Evolutionary conservation across 2,797 vertebrate species (phyloP).

Genomic region (Oreochromis mossambicus): DNA sequence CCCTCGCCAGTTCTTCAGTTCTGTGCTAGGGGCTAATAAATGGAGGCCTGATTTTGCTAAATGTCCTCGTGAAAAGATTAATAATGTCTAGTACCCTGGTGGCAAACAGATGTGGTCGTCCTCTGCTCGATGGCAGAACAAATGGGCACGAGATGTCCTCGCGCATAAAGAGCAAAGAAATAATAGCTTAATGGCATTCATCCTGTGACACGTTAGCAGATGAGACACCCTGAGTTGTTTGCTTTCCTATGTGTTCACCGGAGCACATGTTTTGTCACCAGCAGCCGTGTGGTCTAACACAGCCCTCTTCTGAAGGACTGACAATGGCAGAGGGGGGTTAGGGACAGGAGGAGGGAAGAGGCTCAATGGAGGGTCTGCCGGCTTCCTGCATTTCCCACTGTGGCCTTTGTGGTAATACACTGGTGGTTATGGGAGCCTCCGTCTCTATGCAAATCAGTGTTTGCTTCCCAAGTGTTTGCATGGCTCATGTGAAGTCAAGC

Average conservation of each 20-base stretch:
- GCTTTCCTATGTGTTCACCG: conserved; percentile 31
- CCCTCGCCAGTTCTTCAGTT: conserved; percentile 45
- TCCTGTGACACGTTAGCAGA: conserved; percentile 18
- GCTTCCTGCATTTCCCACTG: conserved; percentile 54
- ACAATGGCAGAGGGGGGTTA: conserved; percentile 24
- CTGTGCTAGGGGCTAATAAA: conserved; percentile 59
- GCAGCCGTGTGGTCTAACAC: conserved; percentile 44
- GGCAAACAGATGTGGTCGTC: conserved; percentile 58
- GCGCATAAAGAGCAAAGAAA: conserved; percentile 10
- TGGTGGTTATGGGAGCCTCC: conserved; percentile 49
- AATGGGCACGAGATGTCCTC: conserved; percentile 30
- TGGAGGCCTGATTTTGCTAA: conserved; percentile 62
- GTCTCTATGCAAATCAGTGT: conserved; percentile 60
- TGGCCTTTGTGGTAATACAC: conserved; percentile 53
- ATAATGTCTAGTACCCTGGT: conserved; percentile 37
- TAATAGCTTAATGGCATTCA: conserved; percentile 37
- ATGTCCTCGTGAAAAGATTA: conserved; percentile 56
- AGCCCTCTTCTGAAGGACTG: conserved; percentile 10
- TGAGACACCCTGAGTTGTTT: conserved; percentile 37
- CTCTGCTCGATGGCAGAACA: conserved; percentile 9
- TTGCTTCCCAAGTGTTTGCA: conserved; percentile 44
- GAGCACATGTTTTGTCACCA: conserved; percentile 50
- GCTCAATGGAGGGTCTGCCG: conserved; percentile 24
- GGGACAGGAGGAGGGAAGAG: not conserved
- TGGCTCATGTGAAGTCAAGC: conserved; percentile 41